Evolutionary conservation across 1,140 invertebrate genomes (phyloP).

Genomic region (Heliconius nattereri): DNA sequence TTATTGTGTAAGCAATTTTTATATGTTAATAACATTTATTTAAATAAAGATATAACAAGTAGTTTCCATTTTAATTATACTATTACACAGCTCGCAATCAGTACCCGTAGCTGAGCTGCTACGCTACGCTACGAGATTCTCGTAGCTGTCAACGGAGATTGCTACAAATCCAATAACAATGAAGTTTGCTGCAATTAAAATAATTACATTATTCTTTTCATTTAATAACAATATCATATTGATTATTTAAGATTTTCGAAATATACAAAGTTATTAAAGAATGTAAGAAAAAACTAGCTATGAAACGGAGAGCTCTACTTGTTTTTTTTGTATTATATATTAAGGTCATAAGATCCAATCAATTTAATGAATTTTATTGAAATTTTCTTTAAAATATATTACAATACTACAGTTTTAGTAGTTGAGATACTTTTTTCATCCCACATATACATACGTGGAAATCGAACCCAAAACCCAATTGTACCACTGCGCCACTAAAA

Average conservation of each 20-base stretch:
- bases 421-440: no score
- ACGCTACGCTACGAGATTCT: slow-evolving; percentile 14
- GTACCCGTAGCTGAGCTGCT: slow-evolving; percentile 10
- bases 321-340: no score
- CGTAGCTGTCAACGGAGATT: slow-evolving; percentile 23
- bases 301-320: no score
- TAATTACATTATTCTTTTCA: neutral
- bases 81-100: slow-evolving; percentile 8
- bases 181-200: slow-evolving; percentile 1
- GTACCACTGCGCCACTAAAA: no score
- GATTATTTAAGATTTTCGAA: neutral
- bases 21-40: neutral
- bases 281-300: no score
- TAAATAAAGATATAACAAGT: slow-evolving; percentile 1
- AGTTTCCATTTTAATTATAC: slow-evolving; percentile 4
- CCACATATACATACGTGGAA: no score
- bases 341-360: no score
- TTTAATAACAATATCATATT: neutral
- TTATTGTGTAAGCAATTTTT: neutral
- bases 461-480: no score
- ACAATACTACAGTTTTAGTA: no score
- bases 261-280: no score
- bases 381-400: no score
- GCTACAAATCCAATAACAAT: slow-evolving; percentile 13
- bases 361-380: no score